Evolutionary conservation across 2,113 vertebrate species (phyloP), one percentile per base, ranked within the genome.

Genomic region (Myodes glareolus): DNA sequence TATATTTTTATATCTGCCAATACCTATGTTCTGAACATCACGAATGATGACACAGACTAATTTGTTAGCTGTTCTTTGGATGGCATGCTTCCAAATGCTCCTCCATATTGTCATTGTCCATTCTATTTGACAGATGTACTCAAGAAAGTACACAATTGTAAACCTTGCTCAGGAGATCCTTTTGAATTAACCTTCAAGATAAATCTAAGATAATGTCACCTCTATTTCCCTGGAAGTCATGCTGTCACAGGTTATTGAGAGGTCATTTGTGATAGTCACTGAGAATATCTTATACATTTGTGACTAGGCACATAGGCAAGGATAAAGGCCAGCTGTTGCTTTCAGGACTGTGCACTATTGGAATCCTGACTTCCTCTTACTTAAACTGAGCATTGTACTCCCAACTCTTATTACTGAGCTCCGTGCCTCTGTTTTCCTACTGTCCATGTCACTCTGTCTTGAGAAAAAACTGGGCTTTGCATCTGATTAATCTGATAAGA

Each of bases 261-360:
- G 0, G 9, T 92, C 76, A 33, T 14, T 23, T 67, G n/a, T 65
- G 65, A 68, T 36, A 5, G 10, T 33, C 6, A 39, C 19, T 78
- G 45, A 78, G 19, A 85, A 77, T 7, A 33, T 0, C 7, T 14
- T n/a, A 0, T 55, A 0, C 42, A 39, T 3, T 14, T 36, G 0
- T 91, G 50, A 58, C 29, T 17, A 72, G 94, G 7, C 42, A 58
- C 55, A 58, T 58, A 17, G 55, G 17, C 55, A 21, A 19, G 55
- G 55, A 58, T 21, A 58, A 58, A 58, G 1, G 5, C 55, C 6
- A 58, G 55, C 55, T 58, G 17, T 58, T 58, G 55, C 17, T 19
- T 58, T 58, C 55, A 58, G 17, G 5, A 58, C 17, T 6, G 55
- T 58, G 17, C 55, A 58, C 17, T 58, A 58, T 58, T 58, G 55